Evolutionary conservation across 2,113 vertebrate genomes (phyloP).

Genomic region (Menura novaehollandiae): DNA sequence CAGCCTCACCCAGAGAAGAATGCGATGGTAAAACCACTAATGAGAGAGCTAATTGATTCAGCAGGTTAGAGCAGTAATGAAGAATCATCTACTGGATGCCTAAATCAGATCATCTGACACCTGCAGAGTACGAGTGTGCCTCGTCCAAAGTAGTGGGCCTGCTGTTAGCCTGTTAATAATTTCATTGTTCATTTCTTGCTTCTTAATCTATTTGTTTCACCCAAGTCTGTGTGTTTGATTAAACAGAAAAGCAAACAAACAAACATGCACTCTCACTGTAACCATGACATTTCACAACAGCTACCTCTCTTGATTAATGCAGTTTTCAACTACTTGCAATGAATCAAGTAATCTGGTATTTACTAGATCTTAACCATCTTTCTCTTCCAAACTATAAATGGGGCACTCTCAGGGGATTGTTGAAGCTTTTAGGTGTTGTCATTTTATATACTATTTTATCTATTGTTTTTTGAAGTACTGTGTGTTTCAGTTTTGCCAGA

Average conservation of each 20-base stretch:
- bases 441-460: background rate
- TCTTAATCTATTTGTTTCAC: conserved; percentile 43
- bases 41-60: conserved; percentile 48
- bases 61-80: conserved; percentile 47
- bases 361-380: background rate
- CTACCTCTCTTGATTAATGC: background rate
- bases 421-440: background rate
- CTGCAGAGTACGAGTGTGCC: conserved; percentile 8
- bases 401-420: background rate
- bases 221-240: background rate
- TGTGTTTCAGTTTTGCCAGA: background rate
- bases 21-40: background rate
- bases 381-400: background rate
- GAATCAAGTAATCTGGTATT: background rate
- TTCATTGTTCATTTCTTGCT: conserved; percentile 22
- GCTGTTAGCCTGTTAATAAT: conserved; percentile 32
- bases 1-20: background rate
- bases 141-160: conserved; percentile 22
- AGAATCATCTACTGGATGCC: conserved; percentile 34
- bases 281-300: background rate
- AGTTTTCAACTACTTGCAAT: background rate
- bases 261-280: background rate
- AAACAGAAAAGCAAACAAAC: conserved; percentile 32
- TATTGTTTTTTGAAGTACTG: background rate
- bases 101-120: conserved; percentile 53